These are phyloP conservation scores for Dynastes grantii DNA, from an alignment of 2,888 invertebrate genomes.

Conservation along the genomic window DNA sequence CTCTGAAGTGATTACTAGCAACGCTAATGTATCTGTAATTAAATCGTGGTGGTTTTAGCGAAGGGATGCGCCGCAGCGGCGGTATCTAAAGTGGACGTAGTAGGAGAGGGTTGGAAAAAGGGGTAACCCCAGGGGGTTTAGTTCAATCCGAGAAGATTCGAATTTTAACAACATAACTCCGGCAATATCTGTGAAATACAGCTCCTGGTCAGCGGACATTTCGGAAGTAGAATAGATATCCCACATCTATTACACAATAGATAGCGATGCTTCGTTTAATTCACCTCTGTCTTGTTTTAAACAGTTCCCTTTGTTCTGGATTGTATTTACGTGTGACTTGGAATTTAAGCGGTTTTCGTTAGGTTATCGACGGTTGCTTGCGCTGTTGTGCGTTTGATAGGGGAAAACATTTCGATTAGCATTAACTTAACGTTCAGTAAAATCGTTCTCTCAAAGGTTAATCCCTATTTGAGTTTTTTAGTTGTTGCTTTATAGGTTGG, in stretches of 20 bases:
- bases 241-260: slow-evolving; percentile 68
- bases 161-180: slow-evolving; percentile 61
- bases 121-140: no score
- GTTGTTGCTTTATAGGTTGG: not conserved
- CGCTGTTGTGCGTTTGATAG: not conserved
- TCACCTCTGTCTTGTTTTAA: slow-evolving; percentile 68
- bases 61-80: slow-evolving; percentile 25
- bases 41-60: slow-evolving; percentile 58
- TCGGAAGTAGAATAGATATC: slow-evolving; percentile 66
- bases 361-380: slow-evolving; percentile 12
- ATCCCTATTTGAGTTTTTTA: not conserved
- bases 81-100: slow-evolving; percentile 21
- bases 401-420: slow-evolving; percentile 16
- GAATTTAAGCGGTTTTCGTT: slow-evolving; percentile 61
- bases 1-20: slow-evolving; percentile 63
- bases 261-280: slow-evolving; percentile 69
- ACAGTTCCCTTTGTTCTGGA: slow-evolving; percentile 68
- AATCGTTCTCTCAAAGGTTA: not conserved
- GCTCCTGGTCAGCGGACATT: slow-evolving; percentile 59
- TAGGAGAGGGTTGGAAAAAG: slow-evolving; percentile 13
- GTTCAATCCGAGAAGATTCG: slow-evolving; percentile 57
- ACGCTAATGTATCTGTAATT: slow-evolving; percentile 64
- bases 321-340: slow-evolving; percentile 65
- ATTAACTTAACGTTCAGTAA: not conserved
- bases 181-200: slow-evolving; percentile 67